A percentile compares a stretch with the other conserved stretches of the same genome.
Evolutionary conservation across 2,797 vertebrate species (phyloP).

Genomic region (Acipenser ruthenus): DNA sequence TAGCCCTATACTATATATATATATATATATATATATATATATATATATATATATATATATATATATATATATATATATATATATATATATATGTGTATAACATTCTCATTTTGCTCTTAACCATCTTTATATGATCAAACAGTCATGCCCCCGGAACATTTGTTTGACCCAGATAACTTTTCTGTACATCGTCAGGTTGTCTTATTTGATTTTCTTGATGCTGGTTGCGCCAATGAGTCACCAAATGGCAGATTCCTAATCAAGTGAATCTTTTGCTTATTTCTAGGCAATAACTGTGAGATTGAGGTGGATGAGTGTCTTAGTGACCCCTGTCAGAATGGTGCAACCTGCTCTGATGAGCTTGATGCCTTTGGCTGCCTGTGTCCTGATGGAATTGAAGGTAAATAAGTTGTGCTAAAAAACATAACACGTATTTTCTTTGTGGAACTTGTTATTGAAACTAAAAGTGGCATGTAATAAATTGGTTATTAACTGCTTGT

Average conservation of each 20-base stretch:
- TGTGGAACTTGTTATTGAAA: too few species aligned
- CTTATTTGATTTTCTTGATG: too few species aligned
- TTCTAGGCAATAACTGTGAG: conserved; percentile 65
- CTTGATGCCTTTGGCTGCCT: conserved; percentile 60
- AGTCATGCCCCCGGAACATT: conserved; percentile 13
- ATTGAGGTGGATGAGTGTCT: conserved; percentile 69
- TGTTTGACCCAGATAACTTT: conserved; percentile 9
- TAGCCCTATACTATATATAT: too few species aligned
- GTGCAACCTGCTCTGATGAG: conserved; percentile 57
- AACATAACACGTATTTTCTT: too few species aligned
- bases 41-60: too few species aligned
- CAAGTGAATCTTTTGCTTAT: conserved; percentile 34
- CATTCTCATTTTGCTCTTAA: conserved; percentile 12
- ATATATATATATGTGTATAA: neutral
- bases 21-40: too few species aligned
- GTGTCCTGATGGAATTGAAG: conserved; percentile 63
- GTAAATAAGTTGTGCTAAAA: conserved; percentile 33
- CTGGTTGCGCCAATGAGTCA: conserved; percentile 11
- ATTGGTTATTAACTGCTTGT: too few species aligned
- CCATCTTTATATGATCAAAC: neutral
- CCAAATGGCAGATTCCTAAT: conserved; percentile 20
- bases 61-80: too few species aligned
- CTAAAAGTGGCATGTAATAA: too few species aligned
- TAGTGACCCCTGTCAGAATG: conserved; percentile 61
- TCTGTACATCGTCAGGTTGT: neutral